Evolutionary conservation across 2,113 vertebrate species (phyloP), one percentile per base, ranked within the genome.

Genomic region (Motacilla tschutschensis): DNA sequence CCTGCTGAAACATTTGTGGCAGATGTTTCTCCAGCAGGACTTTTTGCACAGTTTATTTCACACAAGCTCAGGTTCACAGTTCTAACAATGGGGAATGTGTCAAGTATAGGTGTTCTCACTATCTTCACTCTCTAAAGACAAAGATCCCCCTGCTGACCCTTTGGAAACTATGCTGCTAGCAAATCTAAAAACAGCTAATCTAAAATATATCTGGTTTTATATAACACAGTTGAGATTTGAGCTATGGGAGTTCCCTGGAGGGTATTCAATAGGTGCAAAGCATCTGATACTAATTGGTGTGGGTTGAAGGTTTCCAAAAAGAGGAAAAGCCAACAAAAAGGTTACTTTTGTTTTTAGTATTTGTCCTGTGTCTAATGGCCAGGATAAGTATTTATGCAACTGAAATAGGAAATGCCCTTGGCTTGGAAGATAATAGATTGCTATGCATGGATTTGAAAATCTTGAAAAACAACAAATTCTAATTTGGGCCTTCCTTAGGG

Each of bases 31-130:
- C 38, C 72, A 78, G n/a, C 62, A 80, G 84, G 81, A 78, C 60
- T 67, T 91, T 85, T 91, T 88, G 84, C 75, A 91, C 80, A 87
- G 81, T 87, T 88, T 82, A 43, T 88, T 84, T 92, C 75, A 77
- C 88, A 57, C 57, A 44, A 73, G 46, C 41, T 86, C 81, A 87
- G 41, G 69, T 88, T 87, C 53, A 43, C 46, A 53, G 26, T 20
- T 79, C 47, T 66, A 55, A 67, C 84, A 82, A 16, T 50, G 57
- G 67, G 40, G 57, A 64, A 67, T 4, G 17, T 59, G 53, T 69
- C 84, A 72, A 78, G 50, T 29, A 40, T 25, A 78, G 69, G 79
- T 87, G 69, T 87, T 80, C 78, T 75, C 40, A 47, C 60, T n/a
- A 26, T 44, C 57, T 71, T 79, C 28, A 16, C 62, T 88, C 67